A percentile compares a stretch with the other conserved stretches of the same genome.
phyloP scores from a whole-genome alignment of 2,113 vertebrate species.

The Spheniscus mendiculus region DNA sequence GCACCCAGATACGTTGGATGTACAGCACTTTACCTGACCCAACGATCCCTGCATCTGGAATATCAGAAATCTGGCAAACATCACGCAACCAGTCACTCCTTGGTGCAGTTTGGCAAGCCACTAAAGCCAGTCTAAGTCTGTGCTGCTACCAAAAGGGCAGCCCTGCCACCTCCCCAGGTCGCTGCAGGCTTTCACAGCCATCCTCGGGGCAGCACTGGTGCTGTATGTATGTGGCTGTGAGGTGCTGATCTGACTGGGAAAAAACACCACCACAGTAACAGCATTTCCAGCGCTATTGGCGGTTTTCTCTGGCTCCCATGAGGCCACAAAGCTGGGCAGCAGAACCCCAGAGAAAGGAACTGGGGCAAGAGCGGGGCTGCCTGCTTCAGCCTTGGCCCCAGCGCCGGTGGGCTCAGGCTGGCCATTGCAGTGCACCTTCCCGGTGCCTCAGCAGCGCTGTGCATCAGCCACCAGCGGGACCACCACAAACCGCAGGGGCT shows the following conservation, averaged over 20 bases:
- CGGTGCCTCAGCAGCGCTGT: too few relatives aligned
- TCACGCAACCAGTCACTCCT: fast-evolving
- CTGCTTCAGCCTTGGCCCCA: neutral
- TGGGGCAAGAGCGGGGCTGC: neutral
- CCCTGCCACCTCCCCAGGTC: too few relatives aligned
- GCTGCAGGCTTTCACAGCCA: fast-evolving
- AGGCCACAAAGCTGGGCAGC: neutral
- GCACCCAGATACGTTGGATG: neutral
- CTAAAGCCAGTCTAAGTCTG: neutral
- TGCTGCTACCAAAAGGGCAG: neutral
- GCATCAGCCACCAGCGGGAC: neutral
- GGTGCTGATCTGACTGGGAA: too few relatives aligned
- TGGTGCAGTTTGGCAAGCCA: neutral
- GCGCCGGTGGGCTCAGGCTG: fast-evolving
- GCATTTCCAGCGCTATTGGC: neutral
- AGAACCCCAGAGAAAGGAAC: too few relatives aligned
- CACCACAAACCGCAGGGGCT: neutral
- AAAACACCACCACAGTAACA: too few relatives aligned
- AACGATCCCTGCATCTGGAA: neutral
- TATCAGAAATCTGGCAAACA: neutral
- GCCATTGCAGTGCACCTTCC: neutral
- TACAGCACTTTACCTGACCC: fast-evolving
- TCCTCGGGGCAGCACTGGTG: neutral
- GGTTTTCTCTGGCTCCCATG: neutral
- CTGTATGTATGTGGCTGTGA: fast-evolving